phyloP scores from a whole-genome alignment of 2,888 invertebrate species.

The Gasteruption jaculator region DNA sequence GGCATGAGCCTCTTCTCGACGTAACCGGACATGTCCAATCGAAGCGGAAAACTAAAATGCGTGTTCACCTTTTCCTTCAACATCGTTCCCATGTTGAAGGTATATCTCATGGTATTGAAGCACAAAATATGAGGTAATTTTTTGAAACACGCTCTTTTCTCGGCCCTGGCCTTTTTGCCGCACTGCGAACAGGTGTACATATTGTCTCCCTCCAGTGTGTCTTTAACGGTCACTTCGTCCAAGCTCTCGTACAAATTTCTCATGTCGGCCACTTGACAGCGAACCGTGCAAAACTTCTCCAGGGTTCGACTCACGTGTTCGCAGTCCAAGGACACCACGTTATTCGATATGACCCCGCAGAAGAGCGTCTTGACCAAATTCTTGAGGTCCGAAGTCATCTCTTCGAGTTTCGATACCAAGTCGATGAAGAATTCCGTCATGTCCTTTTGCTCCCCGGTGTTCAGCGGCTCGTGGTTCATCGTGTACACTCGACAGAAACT shows the following conservation, averaged over 20 bases:
- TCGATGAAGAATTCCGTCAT: constrained; percentile 99
- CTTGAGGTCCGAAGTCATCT: constrained; percentile 89
- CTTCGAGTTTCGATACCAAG: constrained; percentile 90
- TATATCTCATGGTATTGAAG: constrained; percentile 96
- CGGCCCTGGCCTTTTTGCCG: constrained; percentile 90
- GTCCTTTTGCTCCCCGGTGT: constrained; percentile 95
- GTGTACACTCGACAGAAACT: constrained; percentile 95
- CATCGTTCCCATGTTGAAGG: constrained; percentile 97
- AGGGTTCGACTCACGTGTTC: constrained; percentile 90
- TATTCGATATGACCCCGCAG: constrained; percentile 91
- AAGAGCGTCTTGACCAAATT: constrained; percentile 85
- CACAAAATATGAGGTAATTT: constrained; percentile 89
- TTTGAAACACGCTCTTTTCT: constrained; percentile 93
- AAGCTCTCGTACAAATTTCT: constrained; percentile 89
- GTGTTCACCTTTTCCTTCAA: constrained; percentile 96
- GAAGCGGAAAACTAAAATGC: constrained; percentile 91
- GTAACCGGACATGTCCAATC: constrained; percentile 91
- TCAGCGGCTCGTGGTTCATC: constrained; percentile 94
- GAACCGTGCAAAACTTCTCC: constrained; percentile 94
- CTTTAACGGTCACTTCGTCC: constrained; percentile 96
- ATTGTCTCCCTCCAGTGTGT: constrained; percentile 93
- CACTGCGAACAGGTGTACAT: constrained; percentile 97
- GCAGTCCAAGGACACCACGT: constrained; percentile 93
- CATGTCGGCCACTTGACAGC: constrained; percentile 97
- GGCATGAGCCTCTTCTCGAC: constrained; percentile 92